phyloP scores from a whole-genome alignment of 1,140 invertebrate species.

The Heliconius eleuchia region DNA sequence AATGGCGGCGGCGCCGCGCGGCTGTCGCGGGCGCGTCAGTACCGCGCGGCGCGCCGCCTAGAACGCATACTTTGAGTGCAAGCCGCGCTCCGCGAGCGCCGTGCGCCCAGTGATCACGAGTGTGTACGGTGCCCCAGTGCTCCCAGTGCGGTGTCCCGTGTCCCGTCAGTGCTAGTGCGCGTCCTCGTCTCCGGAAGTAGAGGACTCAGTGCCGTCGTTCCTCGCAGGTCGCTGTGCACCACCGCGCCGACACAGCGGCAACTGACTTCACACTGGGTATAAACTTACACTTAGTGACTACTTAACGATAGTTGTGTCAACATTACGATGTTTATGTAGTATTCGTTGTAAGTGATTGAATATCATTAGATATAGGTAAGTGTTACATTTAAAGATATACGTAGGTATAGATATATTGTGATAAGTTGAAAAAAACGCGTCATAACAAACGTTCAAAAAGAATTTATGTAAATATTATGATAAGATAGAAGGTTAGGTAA shows the following conservation, averaged over 20 bases:
- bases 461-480: too few relatives aligned
- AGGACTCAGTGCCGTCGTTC: not conserved
- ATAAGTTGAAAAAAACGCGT: too few relatives aligned
- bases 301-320: too few relatives aligned
- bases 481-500: too few relatives aligned
- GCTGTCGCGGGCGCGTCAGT: slow-evolving; percentile 40
- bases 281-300: not conserved
- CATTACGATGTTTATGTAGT: too few relatives aligned
- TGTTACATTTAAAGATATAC: too few relatives aligned
- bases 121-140: slow-evolving; percentile 21
- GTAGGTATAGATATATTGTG: too few relatives aligned
- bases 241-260: not conserved
- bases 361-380: too few relatives aligned
- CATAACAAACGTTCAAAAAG: too few relatives aligned
- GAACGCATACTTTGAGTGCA: slow-evolving; percentile 37
- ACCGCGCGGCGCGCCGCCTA: slow-evolving; percentile 45
- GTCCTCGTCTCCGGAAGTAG: not conserved
- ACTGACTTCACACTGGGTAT: not conserved
- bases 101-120: slow-evolving; percentile 18
- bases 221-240: not conserved
- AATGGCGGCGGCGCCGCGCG: slow-evolving; percentile 30
- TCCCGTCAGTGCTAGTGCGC: not conserved
- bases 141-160: slow-evolving; percentile 15
- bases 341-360: too few relatives aligned
- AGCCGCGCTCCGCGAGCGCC: slow-evolving; percentile 31